Conservation (phyloP, 35 echinoderm and acorn worm species). For the Antedon bifida region DNA sequence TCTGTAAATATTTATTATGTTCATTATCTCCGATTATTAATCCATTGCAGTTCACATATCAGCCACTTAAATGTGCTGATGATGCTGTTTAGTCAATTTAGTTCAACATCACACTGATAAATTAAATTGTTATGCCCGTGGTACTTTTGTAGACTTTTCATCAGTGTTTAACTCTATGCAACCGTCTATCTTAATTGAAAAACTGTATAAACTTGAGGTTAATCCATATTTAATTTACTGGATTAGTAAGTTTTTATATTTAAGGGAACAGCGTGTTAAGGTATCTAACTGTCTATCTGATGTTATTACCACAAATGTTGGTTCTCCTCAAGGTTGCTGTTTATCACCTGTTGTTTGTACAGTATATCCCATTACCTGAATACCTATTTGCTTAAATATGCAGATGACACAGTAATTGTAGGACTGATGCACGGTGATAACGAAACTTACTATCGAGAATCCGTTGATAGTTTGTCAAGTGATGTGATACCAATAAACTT, state of each 20-base stretch:
- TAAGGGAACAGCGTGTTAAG: background rate
- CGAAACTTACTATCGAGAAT: background rate
- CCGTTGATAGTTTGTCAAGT: no score
- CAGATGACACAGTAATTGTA: background rate
- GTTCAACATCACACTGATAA: no score
- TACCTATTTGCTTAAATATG: background rate
- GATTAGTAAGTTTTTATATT: background rate
- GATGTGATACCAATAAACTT: no score
- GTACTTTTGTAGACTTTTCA: slow-evolving; percentile 15
- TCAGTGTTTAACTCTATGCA: slow-evolving; percentile 13
- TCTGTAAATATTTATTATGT: slow-evolving; percentile 6
- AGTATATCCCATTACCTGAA: background rate
- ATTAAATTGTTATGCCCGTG: slow-evolving; percentile 6
- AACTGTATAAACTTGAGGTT: background rate
- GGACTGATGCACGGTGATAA: background rate
- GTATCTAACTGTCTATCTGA: slow-evolving; percentile 1
- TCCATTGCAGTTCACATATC: slow-evolving; percentile 10
- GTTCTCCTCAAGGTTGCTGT: slow-evolving; percentile 1
- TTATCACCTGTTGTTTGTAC: background rate
- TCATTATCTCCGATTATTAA: background rate
- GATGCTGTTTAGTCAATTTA: slow-evolving; percentile 11
- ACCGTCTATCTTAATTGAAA: slow-evolving; percentile 4
- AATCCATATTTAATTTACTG: background rate
- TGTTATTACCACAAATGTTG: slow-evolving; percentile 9
- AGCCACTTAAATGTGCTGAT: background rate